Evolutionary conservation across 2,888 invertebrate genomes (phyloP).

Genomic region (Aelia acuminata): DNA sequence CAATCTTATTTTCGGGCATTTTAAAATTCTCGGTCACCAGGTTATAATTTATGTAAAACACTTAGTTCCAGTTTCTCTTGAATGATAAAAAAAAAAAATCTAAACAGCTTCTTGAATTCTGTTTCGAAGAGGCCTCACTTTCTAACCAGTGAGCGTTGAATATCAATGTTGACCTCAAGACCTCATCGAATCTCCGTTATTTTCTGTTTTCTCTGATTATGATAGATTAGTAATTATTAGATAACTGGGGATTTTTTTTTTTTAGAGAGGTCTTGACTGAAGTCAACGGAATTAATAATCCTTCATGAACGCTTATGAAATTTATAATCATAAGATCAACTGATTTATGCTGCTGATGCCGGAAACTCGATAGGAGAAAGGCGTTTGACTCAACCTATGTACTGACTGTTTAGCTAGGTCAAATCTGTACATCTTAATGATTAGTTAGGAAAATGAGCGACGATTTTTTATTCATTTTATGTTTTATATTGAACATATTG

Average conservation of each 20-base stretch:
- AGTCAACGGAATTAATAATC: neutral
- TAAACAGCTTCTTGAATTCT: neutral
- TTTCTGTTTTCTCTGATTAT: conserved; percentile 21
- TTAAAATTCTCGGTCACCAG: neutral
- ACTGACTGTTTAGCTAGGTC: no score
- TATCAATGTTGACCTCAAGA: conserved; percentile 32
- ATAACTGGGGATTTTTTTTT: neutral
- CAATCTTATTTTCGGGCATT: neutral
- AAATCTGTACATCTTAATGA: no score
- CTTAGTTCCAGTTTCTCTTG: conserved; percentile 2
- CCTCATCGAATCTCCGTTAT: neutral
- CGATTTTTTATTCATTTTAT: no score
- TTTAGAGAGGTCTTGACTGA: neutral
- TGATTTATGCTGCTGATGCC: neutral
- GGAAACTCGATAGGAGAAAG: neutral
- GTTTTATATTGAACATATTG: no score
- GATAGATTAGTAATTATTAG: neutral
- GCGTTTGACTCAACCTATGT: neutral
- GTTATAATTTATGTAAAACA: neutral
- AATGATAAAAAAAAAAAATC: neutral
- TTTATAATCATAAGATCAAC: neutral
- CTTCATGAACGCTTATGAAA: neutral
- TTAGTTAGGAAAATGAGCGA: no score
- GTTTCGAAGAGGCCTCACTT: neutral
- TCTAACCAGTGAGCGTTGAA: conserved; percentile 1